Percentiles rank a stretch among this genome's conserved stretches.
Conservation (phyloP, 2,797 vertebrate species). For the Artibeus lituratus region DNA sequence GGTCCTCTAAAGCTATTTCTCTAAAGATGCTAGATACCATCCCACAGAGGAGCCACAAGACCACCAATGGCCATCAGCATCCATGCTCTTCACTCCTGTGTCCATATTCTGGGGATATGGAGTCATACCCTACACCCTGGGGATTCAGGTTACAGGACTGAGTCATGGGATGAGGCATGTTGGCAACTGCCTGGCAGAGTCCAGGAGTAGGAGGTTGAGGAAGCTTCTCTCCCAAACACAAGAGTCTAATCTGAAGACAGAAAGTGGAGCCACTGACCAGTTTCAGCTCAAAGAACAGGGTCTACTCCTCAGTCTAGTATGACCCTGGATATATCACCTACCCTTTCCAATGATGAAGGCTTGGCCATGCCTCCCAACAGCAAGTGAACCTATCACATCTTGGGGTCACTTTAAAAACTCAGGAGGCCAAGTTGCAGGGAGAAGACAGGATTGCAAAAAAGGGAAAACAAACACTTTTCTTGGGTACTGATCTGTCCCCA, state of each 20-base stretch:
- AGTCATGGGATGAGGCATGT: not conserved
- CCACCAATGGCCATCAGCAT: not conserved
- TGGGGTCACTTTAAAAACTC: not conserved
- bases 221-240: not conserved
- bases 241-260: not conserved
- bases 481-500: not conserved
- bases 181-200: not conserved
- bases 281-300: not conserved
- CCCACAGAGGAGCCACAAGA: not conserved
- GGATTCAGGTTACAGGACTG: not conserved
- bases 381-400: not conserved
- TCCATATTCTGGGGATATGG: not conserved
- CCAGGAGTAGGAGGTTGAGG: not conserved
- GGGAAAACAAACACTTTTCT: not conserved
- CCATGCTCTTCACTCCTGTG: not conserved
- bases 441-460: not conserved
- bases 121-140: not conserved
- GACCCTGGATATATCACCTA: not conserved
- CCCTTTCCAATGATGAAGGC: not conserved
- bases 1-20: not conserved
- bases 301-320: not conserved
- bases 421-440: not conserved
- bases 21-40: not conserved
- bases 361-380: not conserved
- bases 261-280: not conserved